Conservation (phyloP, 2,797 vertebrate genomes). For the Pelochelys cantorii region DNA sequence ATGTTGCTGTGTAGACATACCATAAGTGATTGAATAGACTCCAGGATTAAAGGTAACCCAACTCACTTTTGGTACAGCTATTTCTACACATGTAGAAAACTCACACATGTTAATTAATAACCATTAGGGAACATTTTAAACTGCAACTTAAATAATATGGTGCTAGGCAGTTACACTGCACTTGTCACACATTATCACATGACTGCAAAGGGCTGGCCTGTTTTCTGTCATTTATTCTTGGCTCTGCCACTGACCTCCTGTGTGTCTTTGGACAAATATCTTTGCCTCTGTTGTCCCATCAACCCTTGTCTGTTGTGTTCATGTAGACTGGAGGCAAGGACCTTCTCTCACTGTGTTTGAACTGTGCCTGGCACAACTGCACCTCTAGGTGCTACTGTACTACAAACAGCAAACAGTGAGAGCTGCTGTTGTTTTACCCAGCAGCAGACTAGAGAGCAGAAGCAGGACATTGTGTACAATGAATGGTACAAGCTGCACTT, state of each 20-base stretch:
- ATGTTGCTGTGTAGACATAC: no score
- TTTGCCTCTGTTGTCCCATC: background rate
- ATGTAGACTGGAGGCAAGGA: background rate
- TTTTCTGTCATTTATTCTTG: background rate
- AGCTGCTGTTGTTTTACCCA: background rate
- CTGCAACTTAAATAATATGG: background rate
- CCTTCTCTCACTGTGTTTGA: background rate
- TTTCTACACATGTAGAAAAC: background rate
- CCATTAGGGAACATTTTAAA: background rate
- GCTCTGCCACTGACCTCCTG: background rate
- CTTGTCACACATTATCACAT: background rate
- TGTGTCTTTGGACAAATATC: background rate
- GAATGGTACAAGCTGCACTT: background rate
- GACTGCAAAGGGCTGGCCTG: background rate
- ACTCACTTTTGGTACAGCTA: background rate
- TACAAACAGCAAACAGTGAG: background rate
- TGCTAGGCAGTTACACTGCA: background rate
- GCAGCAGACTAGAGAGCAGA: background rate
- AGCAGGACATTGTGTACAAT: background rate
- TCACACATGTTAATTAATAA: background rate
- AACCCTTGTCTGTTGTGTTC: background rate
- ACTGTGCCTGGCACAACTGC: background rate
- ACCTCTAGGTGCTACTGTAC: background rate
- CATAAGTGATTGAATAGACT: background rate
- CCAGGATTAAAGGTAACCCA: fast-evolving